These are phyloP conservation scores for Nomada lathburiana DNA, from an alignment of 2,888 invertebrate genomes.

Conservation along the genomic window DNA sequence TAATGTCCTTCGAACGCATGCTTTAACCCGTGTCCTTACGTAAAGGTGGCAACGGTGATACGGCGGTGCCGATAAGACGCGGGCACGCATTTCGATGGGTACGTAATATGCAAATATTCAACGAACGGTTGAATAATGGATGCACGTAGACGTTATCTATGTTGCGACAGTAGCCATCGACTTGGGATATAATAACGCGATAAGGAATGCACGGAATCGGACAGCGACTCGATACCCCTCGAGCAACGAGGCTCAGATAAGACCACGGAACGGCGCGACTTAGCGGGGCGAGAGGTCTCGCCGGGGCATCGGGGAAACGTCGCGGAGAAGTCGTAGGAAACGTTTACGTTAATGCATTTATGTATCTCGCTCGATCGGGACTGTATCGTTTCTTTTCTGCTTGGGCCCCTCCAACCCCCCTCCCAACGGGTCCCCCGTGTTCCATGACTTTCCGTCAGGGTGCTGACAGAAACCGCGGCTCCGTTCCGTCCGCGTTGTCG, in stretches of 20 bases:
- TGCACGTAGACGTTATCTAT: conserved; percentile 76
- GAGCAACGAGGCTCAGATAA: conserved; percentile 27
- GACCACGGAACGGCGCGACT: background rate
- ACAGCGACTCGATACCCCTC: conserved; percentile 54
- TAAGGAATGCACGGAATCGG: conserved; percentile 65
- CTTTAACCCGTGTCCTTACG: conserved; percentile 76
- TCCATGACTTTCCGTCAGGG: conserved; percentile 2
- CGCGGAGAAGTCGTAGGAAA: conserved; percentile 41
- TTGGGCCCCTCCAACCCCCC: background rate
- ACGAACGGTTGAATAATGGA: conserved; percentile 80
- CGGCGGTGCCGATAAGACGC: conserved; percentile 64
- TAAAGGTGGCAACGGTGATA: conserved; percentile 75
- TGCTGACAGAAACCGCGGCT: too few species aligned
- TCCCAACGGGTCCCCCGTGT: background rate
- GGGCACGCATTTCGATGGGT: conserved; percentile 64
- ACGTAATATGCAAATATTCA: conserved; percentile 71
- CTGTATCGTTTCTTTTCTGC: conserved; percentile 42
- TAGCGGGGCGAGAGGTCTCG: conserved; percentile 25
- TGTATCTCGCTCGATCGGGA: conserved; percentile 76
- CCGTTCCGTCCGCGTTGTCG: background rate
- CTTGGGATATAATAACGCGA: conserved; percentile 64
- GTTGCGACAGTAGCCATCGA: conserved; percentile 59
- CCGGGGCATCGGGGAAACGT: background rate
- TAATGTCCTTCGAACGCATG: conserved; percentile 81
- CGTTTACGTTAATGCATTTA: conserved; percentile 79